Percentiles rank a stretch among this genome's conserved stretches.
Conservation (phyloP, 53 echinoderm and acorn worm species). For the Echinarachnius parma region DNA sequence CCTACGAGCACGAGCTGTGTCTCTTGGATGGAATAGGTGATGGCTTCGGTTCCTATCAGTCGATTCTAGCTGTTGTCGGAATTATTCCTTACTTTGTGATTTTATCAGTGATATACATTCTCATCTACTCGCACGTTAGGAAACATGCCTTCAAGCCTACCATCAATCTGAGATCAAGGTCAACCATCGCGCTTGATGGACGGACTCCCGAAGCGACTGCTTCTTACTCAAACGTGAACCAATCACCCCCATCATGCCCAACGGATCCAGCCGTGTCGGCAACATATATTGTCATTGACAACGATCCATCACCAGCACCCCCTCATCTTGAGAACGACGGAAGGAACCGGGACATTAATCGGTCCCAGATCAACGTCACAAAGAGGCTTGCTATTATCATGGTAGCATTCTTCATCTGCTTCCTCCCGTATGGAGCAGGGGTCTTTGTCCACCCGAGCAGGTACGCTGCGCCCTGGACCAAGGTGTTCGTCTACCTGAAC, state of each 20-base stretch:
- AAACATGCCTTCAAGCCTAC: not conserved
- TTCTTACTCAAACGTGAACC: not conserved
- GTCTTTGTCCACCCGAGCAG: constrained; percentile 59
- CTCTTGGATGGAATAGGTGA: too few relatives aligned
- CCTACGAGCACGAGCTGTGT: too few relatives aligned
- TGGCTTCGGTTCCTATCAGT: too few relatives aligned
- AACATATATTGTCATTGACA: not conserved
- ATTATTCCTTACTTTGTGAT: too few relatives aligned
- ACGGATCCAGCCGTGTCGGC: too few relatives aligned
- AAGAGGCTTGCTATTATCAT: constrained; percentile 81
- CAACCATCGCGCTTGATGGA: too few relatives aligned
- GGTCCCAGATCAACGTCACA: constrained; percentile 40
- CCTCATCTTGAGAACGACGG: not conserved
- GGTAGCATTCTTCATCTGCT: constrained; percentile 74
- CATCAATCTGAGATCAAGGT: too few relatives aligned
- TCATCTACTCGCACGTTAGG: too few relatives aligned
- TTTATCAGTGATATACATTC: too few relatives aligned
- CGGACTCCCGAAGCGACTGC: not conserved
- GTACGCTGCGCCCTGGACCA: constrained; percentile 72
- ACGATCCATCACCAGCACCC: not conserved
- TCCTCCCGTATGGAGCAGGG: constrained; percentile 62
- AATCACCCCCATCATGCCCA: not conserved
- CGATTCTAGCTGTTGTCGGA: too few relatives aligned
- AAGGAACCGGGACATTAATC: not conserved
- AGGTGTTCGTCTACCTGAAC: constrained; percentile 56